Evolutionary conservation across 2,113 vertebrate species (phyloP), one percentile per base, ranked within the genome.

Genomic region (Pholis gunnellus): DNA sequence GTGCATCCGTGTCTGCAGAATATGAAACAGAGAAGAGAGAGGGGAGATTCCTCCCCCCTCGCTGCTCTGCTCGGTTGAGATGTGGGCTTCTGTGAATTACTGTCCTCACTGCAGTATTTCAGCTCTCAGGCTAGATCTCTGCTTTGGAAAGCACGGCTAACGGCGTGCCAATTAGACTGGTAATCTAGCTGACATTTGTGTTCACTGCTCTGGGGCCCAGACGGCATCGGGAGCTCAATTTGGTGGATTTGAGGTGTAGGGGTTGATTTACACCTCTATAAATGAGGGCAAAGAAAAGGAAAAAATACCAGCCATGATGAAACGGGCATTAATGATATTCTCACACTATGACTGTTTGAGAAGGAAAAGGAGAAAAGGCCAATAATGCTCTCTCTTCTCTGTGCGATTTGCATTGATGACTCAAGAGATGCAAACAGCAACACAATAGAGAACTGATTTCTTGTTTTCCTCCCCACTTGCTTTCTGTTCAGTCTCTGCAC

Each of bases 141-240:
- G 80, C 72, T 56, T 48, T 56, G 48, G 57, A 82, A 79, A 87
- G 22, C 20, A 56, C 31, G 7, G 48, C 71, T 61, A 69, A 85
- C 27, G 31, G 42, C 13, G 36, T 69, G 82, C 79, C 83, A 85
- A 83, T 91, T 88, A 92, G 75, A n/a, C 74, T 44, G 68, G 70
- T 92, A 91, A 90, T 92, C 89, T 73, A 78, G 25, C 79, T 89
- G 88, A 87, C 82, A 83, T 87, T 89, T 89, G 75, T 78, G 71
- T 85, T 90, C 61, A 10, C 77, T 69, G 66, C 72, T 83, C 79
- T 66, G 38, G 72, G 61, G 70, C 74, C 75, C 72, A 72, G 80
- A 60, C 52, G 17, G 74, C 74, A 83, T 74, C n/a, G 46, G 81
- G 29, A 86, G 76, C 79, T 88, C 78, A 82, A 63, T 84, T 74